Percentiles rank a stretch among this genome's conserved stretches.
phyloP scores from a whole-genome alignment of 2,797 vertebrate genomes.

The Salmo trutta region DNA sequence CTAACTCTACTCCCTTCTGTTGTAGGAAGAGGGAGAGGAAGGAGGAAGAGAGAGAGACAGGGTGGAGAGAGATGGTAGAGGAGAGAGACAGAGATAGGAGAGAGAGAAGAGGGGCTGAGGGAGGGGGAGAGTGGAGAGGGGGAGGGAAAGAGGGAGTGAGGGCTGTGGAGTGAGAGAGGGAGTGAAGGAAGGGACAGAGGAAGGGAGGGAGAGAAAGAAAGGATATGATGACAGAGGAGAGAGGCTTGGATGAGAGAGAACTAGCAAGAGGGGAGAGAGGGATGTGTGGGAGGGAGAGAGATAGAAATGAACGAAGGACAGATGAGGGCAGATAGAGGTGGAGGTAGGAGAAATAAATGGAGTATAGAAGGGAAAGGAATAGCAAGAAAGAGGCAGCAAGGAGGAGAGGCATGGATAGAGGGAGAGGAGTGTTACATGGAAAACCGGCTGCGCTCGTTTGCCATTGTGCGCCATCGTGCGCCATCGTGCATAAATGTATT shows the following conservation, averaged over 20 bases:
- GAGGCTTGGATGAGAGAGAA: no score
- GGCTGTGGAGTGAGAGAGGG: not conserved
- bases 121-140: not conserved
- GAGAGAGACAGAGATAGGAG: not conserved
- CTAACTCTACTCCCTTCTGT: constrained; percentile 20
- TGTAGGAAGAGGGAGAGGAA: not conserved
- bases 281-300: not conserved
- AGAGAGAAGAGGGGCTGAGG: not conserved
- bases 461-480: no score
- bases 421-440: not conserved
- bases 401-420: not conserved
- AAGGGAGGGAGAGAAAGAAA: not conserved
- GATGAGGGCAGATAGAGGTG: constrained; percentile 35
- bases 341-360: not conserved
- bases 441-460: no score
- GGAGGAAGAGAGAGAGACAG: not conserved
- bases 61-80: not conserved
- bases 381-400: not conserved
- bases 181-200: no score
- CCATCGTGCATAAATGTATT: no score
- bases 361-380: no score
- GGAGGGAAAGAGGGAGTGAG: constrained; percentile 1
- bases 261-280: constrained; percentile 11
- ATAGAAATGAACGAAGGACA: constrained; percentile 3
- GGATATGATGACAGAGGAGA: not conserved